A percentile compares a stretch with the other conserved stretches of the same genome.
Evolutionary conservation across 2,888 invertebrate species (phyloP).

Genomic region (Synergus gifuensis): DNA sequence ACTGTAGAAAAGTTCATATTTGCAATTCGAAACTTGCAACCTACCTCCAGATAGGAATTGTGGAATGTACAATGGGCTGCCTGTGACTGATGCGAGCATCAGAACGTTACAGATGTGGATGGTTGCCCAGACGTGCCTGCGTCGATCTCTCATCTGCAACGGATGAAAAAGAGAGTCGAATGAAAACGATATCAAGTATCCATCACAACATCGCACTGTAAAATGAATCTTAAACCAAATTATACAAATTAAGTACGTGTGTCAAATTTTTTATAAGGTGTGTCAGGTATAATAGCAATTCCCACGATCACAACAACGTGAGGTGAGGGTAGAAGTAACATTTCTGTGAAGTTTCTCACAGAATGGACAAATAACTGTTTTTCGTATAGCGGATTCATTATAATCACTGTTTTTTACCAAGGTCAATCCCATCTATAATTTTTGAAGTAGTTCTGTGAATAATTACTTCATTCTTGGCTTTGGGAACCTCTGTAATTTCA

Average conservation of each 20-base stretch:
- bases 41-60: slow-evolving; percentile 74
- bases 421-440: slow-evolving; percentile 27
- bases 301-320: slow-evolving; percentile 47
- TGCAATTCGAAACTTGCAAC: slow-evolving; percentile 49
- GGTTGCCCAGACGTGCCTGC: slow-evolving; percentile 60
- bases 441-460: not conserved
- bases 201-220: not conserved
- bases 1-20: not conserved
- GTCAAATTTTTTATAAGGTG: not conserved
- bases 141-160: slow-evolving; percentile 72
- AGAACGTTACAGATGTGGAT: slow-evolving; percentile 64
- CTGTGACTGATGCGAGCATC: slow-evolving; percentile 59
- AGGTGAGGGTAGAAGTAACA: slow-evolving; percentile 34
- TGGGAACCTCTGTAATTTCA: not conserved
- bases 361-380: slow-evolving; percentile 46
- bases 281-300: slow-evolving; percentile 25
- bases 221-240: not conserved
- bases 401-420: slow-evolving; percentile 51
- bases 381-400: slow-evolving; percentile 48
- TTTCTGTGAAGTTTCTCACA: slow-evolving; percentile 65
- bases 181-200: slow-evolving; percentile 56
- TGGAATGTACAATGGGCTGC: slow-evolving; percentile 70
- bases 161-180: slow-evolving; percentile 57
- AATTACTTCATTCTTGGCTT: not conserved
- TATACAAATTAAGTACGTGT: no score